Percentiles rank a stretch among this genome's conserved stretches.
phyloP scores from a whole-genome alignment of 1,140 invertebrate species.

The Agrilus planipennis region DNA sequence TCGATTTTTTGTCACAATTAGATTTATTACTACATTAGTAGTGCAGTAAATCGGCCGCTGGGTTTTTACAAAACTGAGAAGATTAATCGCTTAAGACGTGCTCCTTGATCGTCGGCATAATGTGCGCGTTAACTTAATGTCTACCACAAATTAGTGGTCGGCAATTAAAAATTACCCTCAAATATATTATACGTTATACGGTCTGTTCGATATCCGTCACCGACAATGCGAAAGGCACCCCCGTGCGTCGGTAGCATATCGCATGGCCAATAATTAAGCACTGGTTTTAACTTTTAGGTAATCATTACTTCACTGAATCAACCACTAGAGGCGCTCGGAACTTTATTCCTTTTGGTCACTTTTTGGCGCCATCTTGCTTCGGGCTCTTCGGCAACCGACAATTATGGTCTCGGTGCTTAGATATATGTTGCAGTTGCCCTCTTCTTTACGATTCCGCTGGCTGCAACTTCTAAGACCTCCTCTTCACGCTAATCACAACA shows the following conservation, averaged over 20 bases:
- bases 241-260: constrained; percentile 21
- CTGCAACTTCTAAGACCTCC: background rate
- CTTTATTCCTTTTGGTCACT: constrained; percentile 20
- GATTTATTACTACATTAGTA: too few relatives aligned
- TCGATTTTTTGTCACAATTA: too few relatives aligned
- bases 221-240: too few relatives aligned
- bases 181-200: constrained; percentile 23
- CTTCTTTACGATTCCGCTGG: background rate
- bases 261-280: constrained; percentile 25
- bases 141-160: too few relatives aligned
- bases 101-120: too few relatives aligned
- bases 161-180: constrained; percentile 27
- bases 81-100: too few relatives aligned
- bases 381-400: constrained; percentile 22
- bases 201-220: too few relatives aligned
- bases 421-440: constrained; percentile 24
- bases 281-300: constrained; percentile 24
- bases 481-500: too few relatives aligned
- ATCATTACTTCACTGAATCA: constrained; percentile 25
- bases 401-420: constrained; percentile 27
- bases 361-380: constrained; percentile 30
- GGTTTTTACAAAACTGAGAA: too few relatives aligned
- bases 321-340: constrained; percentile 19
- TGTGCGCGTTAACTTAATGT: too few relatives aligned
- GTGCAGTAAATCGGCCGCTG: too few relatives aligned